A percentile compares a stretch with the other conserved stretches of the same genome.
phyloP scores from a whole-genome alignment of 2,888 invertebrate genomes.

The Drosophila parthenogenetica region DNA sequence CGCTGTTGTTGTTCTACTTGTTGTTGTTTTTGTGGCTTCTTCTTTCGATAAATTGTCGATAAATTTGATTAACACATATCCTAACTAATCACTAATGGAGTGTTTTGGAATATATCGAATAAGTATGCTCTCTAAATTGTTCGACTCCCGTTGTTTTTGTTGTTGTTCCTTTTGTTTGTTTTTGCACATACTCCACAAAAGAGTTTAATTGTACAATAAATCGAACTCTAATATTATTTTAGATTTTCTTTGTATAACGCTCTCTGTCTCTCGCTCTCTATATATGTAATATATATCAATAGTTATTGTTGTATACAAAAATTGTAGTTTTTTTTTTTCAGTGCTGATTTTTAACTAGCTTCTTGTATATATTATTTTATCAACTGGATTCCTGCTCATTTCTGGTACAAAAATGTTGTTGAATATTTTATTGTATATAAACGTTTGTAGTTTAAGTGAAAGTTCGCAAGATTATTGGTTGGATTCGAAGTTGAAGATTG shows the following conservation, averaged over 20 bases:
- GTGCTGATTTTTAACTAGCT: conserved; percentile 37
- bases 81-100: conserved; percentile 82
- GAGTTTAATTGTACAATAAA: conserved; percentile 29
- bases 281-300: conserved; percentile 32
- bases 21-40: conserved; percentile 37
- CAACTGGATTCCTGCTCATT: conserved; percentile 56
- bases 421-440: conserved; percentile 48
- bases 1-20: conserved; percentile 56
- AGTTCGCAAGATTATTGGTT: conserved; percentile 67
- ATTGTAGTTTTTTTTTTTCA: conserved; percentile 32
- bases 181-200: conserved; percentile 46
- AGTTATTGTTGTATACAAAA: conserved; percentile 44
- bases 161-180: conserved; percentile 24
- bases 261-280: background rate
- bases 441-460: conserved; percentile 59
- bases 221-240: conserved; percentile 21
- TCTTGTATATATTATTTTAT: conserved; percentile 29
- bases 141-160: conserved; percentile 31
- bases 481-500: conserved; percentile 75
- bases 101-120: conserved; percentile 74
- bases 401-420: conserved; percentile 67
- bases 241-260: conserved; percentile 13
- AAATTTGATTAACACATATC: conserved; percentile 65
- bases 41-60: conserved; percentile 26
- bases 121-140: conserved; percentile 47